Evolutionary conservation across 2,113 vertebrate species (phyloP).

Genomic region (Mesembrinibis cayennensis): DNA sequence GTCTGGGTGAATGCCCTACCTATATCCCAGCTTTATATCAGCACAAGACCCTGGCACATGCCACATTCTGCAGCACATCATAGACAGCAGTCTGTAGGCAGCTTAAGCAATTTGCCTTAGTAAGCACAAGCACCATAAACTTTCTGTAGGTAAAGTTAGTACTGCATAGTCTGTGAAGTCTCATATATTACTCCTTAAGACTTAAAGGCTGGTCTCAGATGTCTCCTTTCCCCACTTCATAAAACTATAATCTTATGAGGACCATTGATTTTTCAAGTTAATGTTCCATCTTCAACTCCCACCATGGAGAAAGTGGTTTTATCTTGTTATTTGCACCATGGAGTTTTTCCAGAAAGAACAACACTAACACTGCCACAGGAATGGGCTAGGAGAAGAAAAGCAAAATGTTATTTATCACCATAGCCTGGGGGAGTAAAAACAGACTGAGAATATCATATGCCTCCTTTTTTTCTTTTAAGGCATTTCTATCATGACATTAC

Average conservation of each 20-base stretch:
- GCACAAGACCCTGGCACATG: not conserved
- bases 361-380: not conserved
- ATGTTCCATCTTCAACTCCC: not conserved
- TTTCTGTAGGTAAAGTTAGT: not conserved
- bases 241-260: not conserved
- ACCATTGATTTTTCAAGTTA: slow-evolving; percentile 12
- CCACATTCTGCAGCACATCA: not conserved
- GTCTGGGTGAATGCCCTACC: not conserved
- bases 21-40: not conserved
- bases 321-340: not conserved
- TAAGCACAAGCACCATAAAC: not conserved
- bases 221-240: not conserved
- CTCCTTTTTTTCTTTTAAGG: not conserved
- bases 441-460: not conserved
- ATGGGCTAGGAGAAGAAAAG: not conserved
- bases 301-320: not conserved
- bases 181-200: not conserved
- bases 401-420: not conserved
- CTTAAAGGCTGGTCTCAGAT: not conserved
- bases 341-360: not conserved
- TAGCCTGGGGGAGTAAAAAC: not conserved
- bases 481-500: not conserved
- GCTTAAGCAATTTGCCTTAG: not conserved
- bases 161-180: not conserved
- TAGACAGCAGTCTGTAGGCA: not conserved